A percentile compares a stretch with the other conserved stretches of the same genome.
These are phyloP conservation scores for Aythya fuligula DNA, from an alignment of 2,797 vertebrate species.

Conservation along the genomic window DNA sequence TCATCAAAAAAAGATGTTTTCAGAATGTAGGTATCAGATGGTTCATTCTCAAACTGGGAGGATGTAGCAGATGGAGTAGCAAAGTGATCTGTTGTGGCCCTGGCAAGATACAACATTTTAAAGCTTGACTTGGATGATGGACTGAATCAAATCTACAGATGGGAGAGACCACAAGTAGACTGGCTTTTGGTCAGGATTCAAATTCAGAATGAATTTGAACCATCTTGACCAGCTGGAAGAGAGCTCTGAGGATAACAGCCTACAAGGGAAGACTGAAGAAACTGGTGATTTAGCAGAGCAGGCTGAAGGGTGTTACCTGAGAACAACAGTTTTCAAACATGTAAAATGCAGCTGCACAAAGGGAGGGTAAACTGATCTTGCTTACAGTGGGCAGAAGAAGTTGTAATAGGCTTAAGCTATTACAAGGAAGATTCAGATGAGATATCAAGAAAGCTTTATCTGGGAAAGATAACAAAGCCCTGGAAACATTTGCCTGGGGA, in stretches of 20 bases:
- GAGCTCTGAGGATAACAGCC: neutral
- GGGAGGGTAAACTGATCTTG: neutral
- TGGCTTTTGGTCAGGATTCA: constrained; percentile 25
- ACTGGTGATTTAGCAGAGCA: neutral
- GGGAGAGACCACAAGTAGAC: neutral
- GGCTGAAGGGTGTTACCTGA: neutral
- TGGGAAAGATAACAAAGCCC: neutral
- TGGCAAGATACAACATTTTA: constrained; percentile 31
- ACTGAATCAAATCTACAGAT: constrained; percentile 12
- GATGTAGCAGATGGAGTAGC: constrained; percentile 48
- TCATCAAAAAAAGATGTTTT: neutral
- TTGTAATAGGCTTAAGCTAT: neutral
- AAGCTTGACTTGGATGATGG: constrained; percentile 28
- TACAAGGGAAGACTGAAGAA: neutral
- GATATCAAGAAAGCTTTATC: constrained; percentile 9
- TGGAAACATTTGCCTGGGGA: neutral
- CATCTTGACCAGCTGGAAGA: neutral
- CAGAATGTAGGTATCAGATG: neutral
- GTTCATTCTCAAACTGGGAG: constrained; percentile 28
- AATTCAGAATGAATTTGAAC: neutral
- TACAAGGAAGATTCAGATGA: neutral
- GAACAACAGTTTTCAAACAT: neutral
- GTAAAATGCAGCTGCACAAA: constrained; percentile 12
- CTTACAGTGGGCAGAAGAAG: neutral
- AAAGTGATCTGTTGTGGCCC: neutral